Conservation (phyloP, 2,797 vertebrate species). For the Discoglossus pictus region DNA sequence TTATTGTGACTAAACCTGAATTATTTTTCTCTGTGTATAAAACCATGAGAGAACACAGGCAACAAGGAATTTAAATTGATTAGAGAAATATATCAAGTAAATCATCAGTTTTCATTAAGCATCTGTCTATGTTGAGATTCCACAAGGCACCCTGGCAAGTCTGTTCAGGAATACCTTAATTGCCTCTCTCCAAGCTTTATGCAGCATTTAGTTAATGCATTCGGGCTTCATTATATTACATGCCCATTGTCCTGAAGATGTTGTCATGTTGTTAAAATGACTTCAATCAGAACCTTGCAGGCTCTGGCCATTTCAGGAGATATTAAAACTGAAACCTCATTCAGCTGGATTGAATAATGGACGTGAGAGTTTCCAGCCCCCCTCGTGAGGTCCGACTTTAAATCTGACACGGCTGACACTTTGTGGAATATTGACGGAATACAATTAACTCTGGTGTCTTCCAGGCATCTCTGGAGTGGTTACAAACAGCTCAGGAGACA, state of each 20-base stretch:
- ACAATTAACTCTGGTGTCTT: slow-evolving; percentile 61
- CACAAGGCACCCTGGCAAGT: slow-evolving; percentile 9
- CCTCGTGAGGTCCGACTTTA: slow-evolving; percentile 49
- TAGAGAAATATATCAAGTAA: slow-evolving; percentile 51
- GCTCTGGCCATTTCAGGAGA: slow-evolving; percentile 55
- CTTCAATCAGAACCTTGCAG: slow-evolving; percentile 61
- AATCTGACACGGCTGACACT: slow-evolving; percentile 56
- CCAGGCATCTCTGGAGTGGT: slow-evolving; percentile 44
- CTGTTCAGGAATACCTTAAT: slow-evolving; percentile 30
- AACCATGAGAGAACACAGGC: not conserved
- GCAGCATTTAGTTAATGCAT: slow-evolving; percentile 50
- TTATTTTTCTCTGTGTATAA: slow-evolving; percentile 20
- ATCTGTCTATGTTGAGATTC: slow-evolving; percentile 41
- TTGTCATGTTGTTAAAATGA: slow-evolving; percentile 65
- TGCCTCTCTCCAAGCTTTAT: slow-evolving; percentile 29
- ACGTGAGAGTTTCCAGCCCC: slow-evolving; percentile 43
- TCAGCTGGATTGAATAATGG: slow-evolving; percentile 55
- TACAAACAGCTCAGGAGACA: slow-evolving; percentile 50
- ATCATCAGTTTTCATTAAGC: slow-evolving; percentile 61
- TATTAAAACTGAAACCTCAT: slow-evolving; percentile 57
- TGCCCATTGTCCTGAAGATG: slow-evolving; percentile 57
- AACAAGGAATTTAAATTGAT: slow-evolving; percentile 37
- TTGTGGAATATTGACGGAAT: slow-evolving; percentile 56
- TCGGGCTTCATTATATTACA: slow-evolving; percentile 60
- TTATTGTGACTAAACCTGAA: slow-evolving; percentile 17